phyloP scores from a whole-genome alignment of 1,140 invertebrate species.

The Nasonia longicornis region DNA sequence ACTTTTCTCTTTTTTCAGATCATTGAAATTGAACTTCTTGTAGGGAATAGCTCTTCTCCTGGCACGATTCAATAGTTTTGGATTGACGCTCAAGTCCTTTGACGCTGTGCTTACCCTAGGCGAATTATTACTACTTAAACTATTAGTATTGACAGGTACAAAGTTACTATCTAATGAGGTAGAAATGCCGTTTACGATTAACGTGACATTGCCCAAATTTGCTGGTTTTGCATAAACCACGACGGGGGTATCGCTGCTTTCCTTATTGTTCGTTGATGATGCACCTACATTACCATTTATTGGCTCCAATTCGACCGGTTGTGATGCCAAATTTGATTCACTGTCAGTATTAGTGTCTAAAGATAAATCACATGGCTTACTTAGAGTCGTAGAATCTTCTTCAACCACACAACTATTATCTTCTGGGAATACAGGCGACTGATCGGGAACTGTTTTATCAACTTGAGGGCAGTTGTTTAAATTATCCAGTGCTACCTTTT shows the following conservation, averaged over 20 bases:
- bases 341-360: constrained; percentile 14
- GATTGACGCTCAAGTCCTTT: background rate
- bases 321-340: constrained; percentile 6
- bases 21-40: constrained; percentile 33
- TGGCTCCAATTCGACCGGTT: constrained; percentile 16
- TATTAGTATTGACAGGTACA: background rate
- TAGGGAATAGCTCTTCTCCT: background rate
- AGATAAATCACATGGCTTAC: background rate
- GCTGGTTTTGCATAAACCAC: background rate
- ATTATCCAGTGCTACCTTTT: background rate
- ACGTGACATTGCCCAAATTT: background rate
- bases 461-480: background rate
- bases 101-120: background rate
- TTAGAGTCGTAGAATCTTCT: background rate
- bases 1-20: background rate
- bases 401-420: background rate
- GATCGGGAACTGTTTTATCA: background rate
- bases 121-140: background rate
- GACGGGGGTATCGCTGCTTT: background rate
- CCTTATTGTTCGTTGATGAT: background rate
- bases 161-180: constrained; percentile 16
- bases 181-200: background rate
- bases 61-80: background rate
- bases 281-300: constrained; percentile 12
- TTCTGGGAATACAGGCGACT: no score